Percentiles rank a stretch among this genome's conserved stretches.
Conservation (phyloP, 1,140 invertebrate genomes). For the Drosophila lacteicornis region DNA sequence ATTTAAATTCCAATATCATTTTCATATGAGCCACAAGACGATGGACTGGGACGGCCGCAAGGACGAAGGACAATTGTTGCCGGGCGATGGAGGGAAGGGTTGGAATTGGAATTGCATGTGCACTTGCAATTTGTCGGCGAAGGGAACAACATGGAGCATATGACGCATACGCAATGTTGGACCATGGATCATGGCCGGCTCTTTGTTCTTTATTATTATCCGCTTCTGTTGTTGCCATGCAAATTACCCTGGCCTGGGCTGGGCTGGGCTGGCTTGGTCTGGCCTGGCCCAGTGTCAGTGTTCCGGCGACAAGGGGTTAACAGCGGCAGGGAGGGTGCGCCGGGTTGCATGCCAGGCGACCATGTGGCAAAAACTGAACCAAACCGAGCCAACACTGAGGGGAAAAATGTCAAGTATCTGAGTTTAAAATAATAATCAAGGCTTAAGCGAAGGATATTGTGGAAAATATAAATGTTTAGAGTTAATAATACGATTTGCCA, state of each 20-base stretch:
- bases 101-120: slow-evolving; percentile 44
- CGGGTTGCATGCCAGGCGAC: slow-evolving; percentile 38
- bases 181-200: slow-evolving; percentile 52
- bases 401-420: neutral
- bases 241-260: slow-evolving; percentile 23
- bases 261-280: neutral
- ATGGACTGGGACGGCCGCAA: neutral
- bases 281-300: slow-evolving; percentile 28
- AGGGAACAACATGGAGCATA: slow-evolving; percentile 45
- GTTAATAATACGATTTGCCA: too few species aligned
- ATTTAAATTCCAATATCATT: slow-evolving; percentile 47
- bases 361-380: slow-evolving; percentile 26
- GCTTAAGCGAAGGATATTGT: neutral
- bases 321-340: neutral
- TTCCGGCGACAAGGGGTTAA: slow-evolving; percentile 10
- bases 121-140: slow-evolving; percentile 50
- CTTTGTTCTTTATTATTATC: slow-evolving; percentile 6
- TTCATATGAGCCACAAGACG: neutral
- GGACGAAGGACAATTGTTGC: slow-evolving; percentile 49
- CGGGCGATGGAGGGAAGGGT: neutral
- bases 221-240: slow-evolving; percentile 42
- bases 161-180: slow-evolving; percentile 63
- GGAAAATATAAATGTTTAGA: too few species aligned
- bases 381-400: slow-evolving; percentile 2
- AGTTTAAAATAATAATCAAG: neutral